Percentiles rank a stretch among this genome's conserved stretches.
phyloP scores from a whole-genome alignment of 37 sponge, comb jelly and placozoan genomes.

The Aplysina aerophoba region DNA sequence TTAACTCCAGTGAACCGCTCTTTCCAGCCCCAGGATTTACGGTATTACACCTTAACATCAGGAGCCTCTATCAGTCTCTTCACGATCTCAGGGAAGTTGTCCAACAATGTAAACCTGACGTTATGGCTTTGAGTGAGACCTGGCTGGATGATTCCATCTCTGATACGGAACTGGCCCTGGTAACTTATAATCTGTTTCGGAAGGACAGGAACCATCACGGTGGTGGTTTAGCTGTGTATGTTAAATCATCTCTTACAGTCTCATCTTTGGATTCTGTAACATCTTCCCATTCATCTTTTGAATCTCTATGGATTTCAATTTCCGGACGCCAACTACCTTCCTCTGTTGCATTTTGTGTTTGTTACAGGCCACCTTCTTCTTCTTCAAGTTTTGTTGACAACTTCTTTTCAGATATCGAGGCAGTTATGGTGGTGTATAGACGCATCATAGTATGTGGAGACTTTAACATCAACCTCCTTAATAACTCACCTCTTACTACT shows the following conservation, averaged over 20 bases:
- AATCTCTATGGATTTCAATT: background rate
- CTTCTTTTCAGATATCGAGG: background rate
- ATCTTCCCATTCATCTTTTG: no score
- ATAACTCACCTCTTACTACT: background rate
- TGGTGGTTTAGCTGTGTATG: constrained; percentile 8
- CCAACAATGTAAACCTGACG: no score
- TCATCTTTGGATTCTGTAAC: no score
- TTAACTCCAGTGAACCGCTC: no score
- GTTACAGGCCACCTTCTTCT: background rate
- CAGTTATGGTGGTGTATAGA: background rate
- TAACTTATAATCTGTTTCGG: constrained; percentile 1
- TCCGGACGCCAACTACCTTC: background rate
- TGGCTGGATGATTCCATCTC: background rate
- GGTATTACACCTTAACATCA: no score
- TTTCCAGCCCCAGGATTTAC: no score
- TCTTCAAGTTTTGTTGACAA: background rate
- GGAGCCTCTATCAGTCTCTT: no score
- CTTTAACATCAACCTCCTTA: background rate
- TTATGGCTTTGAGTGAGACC: constrained; percentile 14
- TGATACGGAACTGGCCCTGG: background rate
- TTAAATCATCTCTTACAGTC: background rate
- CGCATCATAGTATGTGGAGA: constrained; percentile 3
- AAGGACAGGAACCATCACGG: background rate
- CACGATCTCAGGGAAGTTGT: no score
- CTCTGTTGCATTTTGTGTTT: background rate